Base-by-base conservation (phyloP, 1,140 invertebrate species). In the Drosophila paulistorum region DNA sequence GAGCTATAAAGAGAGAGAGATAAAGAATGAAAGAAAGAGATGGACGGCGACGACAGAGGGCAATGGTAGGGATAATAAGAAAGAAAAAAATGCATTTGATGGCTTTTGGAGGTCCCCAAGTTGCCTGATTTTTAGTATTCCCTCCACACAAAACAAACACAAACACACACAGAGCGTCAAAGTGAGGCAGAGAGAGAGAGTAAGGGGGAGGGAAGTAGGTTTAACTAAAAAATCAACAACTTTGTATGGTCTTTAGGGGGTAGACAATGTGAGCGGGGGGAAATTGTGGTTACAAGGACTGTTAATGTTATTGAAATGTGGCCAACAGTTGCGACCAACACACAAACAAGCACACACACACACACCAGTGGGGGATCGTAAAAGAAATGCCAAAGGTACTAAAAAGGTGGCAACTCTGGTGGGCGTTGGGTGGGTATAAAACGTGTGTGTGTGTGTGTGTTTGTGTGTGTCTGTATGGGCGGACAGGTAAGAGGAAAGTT, bases 241-340 rank as follows among this genome's bases (percentile, higher is more conserved):
- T 71, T 66, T 71, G 63, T 51, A 23, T 67, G 68, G 68, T 61
- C n/a, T 74, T 57, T 63, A 42, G 64, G 62, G 54, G 42, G 11
- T 30, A 30, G 6, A 30, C 2, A n/a, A 7, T 48, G n/a, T 64
- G 26, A 26, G 39, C 17, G 9, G 35, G 41, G 55, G 45, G 45
- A 17, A 3, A 48, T 17, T 20, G 14, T 60, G 57, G 64, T 14
- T 58, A 61, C 68, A 55, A 39, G 61, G 59, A 61, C 59, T 71
- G 76, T 77, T 85, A 85, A 85, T 85, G 82, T 87, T 86, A 86
- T 82, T 87, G 83, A 79, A 82, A 87, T 86, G 72, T 65, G 76
- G 65, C 64, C 83, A 70, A 72, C 69, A 75, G 71, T 60, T 76
- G 72, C 63, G 73, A 51, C 45, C 45, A 51, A 42, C 14, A 45